phyloP scores from a whole-genome alignment of 2,113 vertebrate species.

The Orientallactaga bullata region DNA sequence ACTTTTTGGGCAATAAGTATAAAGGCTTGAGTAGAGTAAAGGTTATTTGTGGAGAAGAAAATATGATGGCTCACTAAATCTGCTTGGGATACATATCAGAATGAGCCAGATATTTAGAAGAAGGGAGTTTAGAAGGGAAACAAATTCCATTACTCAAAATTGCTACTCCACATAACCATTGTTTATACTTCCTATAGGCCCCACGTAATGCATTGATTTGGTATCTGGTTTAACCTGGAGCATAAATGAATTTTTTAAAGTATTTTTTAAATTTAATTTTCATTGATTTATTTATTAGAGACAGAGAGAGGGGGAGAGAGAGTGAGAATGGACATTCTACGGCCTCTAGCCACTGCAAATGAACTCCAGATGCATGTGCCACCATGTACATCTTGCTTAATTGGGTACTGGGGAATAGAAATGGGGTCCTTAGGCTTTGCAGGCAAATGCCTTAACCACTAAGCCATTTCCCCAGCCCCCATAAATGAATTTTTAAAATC shows the following conservation, averaged over 20 bases:
- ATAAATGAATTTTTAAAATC: not conserved
- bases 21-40: not conserved
- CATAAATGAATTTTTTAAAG: not conserved
- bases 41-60: not conserved
- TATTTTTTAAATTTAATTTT: too few relatives aligned
- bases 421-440: too few relatives aligned
- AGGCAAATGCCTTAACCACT: too few relatives aligned
- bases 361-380: too few relatives aligned
- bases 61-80: not conserved
- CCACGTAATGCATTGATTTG: not conserved
- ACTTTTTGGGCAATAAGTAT: not conserved
- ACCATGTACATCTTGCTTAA: too few relatives aligned
- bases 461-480: too few relatives aligned
- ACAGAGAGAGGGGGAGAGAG: too few relatives aligned
- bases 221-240: not conserved
- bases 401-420: too few relatives aligned
- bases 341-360: too few relatives aligned
- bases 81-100: not conserved
- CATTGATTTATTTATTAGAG: too few relatives aligned
- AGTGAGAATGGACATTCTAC: too few relatives aligned
- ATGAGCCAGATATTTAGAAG: not conserved
- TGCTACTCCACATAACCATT: not conserved
- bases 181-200: not conserved
- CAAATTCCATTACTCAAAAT: not conserved
- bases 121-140: not conserved